Evolutionary conservation across 2,797 vertebrate species (phyloP), one percentile per base, ranked within the genome.

Genomic region (Sebastes dallii): DNA sequence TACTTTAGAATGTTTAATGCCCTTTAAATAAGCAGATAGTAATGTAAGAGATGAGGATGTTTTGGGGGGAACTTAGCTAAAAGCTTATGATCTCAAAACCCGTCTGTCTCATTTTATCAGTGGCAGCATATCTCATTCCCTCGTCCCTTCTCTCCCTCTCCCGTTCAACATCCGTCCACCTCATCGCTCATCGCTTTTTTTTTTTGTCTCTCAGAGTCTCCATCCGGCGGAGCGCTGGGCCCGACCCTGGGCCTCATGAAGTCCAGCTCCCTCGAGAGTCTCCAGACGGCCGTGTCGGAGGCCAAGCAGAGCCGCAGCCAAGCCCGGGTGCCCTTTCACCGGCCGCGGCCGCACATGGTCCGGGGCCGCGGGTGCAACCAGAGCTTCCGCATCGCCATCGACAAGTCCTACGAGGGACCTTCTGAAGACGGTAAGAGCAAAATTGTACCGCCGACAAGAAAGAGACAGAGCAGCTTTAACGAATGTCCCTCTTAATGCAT

Each of bases 211-310:
- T 55, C 79, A 95, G 94, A 82, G 24, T 32, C 83, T 20, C 65
- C 83, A 2, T 61, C 36, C 0, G 86, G 72, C 3, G 92, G 92
- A 76, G 95, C 96, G 18, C 93, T 98, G 2, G 98, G 98, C 30
- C 98, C 98, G n/a, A 97, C 96, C 30, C 91, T 99, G 79, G 98
- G 98, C 34, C 90, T 99, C 58, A 95, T 96, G 88, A 99, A 98
- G 94, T 99, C 98, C 87, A 99, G 98, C 86, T 99, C 98, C n/a
- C 92, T 99, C 81, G 98, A 99, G 94, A 99, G 98, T 83, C 96
- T 99, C 24, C 98, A 99, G 94, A 97, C 98, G 0, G 98, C 97
- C 1, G 92, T 99, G 88, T 97, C 97, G 1, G 97, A 99, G 93
- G 97, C 96, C 52, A 91, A 94, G 72, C 98, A 97, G 86, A 96